Base-by-base conservation (phyloP, 2,797 vertebrate species). In the Acipenser ruthenus region DNA sequence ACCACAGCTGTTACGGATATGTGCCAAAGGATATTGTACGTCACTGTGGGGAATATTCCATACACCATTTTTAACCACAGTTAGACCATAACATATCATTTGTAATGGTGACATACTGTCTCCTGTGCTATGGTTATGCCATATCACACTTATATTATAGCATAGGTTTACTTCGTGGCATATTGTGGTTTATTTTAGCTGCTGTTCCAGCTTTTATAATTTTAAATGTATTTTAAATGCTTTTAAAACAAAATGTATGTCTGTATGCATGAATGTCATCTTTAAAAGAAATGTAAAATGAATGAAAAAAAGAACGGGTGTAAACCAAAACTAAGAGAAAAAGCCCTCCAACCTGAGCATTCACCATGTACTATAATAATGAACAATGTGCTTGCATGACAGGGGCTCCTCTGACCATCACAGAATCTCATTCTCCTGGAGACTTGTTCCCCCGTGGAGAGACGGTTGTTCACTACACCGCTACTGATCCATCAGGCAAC, bases 401-500 rank as follows among this genome's bases (percentile, higher is more conserved):
- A 99, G 96, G 93, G 51, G 85, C 83, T 18, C 84, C 79, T 1
- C 71, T 97, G 73, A 82, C 75, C 50, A 76, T 98, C 67, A 92
- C 81, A 68, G 91, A 86, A 65, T 94, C 80, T 75, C 94, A 96
- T 11, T 74, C 74, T 15, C 91, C 92, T 64, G 94, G 93, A 68
- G 90, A 93, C 49, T 65, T 86, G 52, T 97, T 97, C 79, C 87
- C 89, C 64, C 91, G 87, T 6, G 96, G 96, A 70, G 92, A 95
- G 71, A 95, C 94, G 3, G 7, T 86, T 68, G 93, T 98, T 58
- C 86, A 77, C 23, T 97, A 96, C 71, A 93, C 80, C 1, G 95
- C 95, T 2, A 85, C 83, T 1, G 96, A 99, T 67, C 82, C 89
- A 1, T 93, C 94, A 3, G 94, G 94, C 75, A 99, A 99, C 84